These are phyloP conservation scores for Sebastes fasciatus DNA, from an alignment of 2,113 vertebrate species.

Conservation along the genomic window DNA sequence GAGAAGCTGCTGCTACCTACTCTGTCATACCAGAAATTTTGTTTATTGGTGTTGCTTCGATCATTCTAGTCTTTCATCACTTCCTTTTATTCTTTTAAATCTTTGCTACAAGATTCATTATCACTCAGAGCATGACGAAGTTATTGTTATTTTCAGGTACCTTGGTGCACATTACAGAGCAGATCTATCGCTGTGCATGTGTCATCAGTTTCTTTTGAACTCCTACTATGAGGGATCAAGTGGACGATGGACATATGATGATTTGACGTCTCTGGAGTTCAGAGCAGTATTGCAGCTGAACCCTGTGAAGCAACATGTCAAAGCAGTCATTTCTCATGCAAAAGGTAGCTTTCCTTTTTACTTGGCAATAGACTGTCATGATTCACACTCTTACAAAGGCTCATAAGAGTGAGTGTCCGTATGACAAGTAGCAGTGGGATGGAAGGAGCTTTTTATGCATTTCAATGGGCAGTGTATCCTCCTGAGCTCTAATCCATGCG, in stretches of 20 bases:
- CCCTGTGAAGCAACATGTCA: background rate
- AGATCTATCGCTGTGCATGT: background rate
- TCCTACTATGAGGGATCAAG: background rate
- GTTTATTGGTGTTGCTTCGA: background rate
- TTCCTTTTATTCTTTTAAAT: background rate
- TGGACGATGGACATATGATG: background rate
- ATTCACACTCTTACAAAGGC: slow-evolving; percentile 26
- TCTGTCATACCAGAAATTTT: background rate
- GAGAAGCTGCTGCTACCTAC: background rate
- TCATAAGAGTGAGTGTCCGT: slow-evolving; percentile 10
- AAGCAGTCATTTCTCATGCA: slow-evolving; percentile 6
- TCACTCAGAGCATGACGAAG: background rate
- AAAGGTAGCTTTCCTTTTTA: slow-evolving; percentile 6
- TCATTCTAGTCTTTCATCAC: background rate
- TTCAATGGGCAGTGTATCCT: slow-evolving; percentile 19
- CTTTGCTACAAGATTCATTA: background rate
- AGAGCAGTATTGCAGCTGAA: slow-evolving; percentile 8
- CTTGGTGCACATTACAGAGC: background rate
- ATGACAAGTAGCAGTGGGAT: background rate
- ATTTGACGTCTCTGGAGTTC: slow-evolving; percentile 11
- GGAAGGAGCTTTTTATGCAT: slow-evolving; percentile 18
- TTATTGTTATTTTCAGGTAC: background rate
- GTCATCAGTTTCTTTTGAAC: slow-evolving; percentile 15
- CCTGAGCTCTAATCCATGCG: background rate
- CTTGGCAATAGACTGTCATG: background rate